phyloP scores from a whole-genome alignment of 1,140 invertebrate genomes.

The Rhynchophorus ferrugineus region DNA sequence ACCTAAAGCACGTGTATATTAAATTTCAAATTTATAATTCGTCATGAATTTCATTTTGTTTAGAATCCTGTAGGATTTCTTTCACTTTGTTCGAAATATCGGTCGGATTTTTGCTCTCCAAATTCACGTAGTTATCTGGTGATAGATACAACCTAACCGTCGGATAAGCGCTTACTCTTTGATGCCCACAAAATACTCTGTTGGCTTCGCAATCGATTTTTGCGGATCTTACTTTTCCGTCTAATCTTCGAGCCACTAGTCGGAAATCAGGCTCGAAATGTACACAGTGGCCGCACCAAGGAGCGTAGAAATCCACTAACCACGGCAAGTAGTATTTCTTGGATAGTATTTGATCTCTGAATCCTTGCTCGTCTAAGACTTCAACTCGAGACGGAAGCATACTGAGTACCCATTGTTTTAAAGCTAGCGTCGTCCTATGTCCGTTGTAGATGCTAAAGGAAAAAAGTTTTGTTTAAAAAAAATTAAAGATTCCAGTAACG shows the following conservation, averaged over 20 bases:
- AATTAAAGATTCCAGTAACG: too few relatives aligned
- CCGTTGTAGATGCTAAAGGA: conserved; percentile 53
- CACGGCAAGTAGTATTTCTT: conserved; percentile 45
- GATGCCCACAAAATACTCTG: conserved; percentile 57
- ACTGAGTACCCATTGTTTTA: conserved; percentile 53
- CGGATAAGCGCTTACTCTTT: conserved; percentile 62
- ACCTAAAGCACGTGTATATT: too few relatives aligned
- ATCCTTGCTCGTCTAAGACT: conserved; percentile 38
- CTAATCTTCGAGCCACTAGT: conserved; percentile 51
- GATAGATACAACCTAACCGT: conserved; percentile 45
- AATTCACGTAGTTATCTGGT: conserved; percentile 26
- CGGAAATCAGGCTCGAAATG: conserved; percentile 63
- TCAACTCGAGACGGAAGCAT: conserved; percentile 50
- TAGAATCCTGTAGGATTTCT: conserved; percentile 21
- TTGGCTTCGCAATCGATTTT: conserved; percentile 78
- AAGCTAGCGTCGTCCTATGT: conserved; percentile 49
- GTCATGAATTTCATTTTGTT: conserved; percentile 27
- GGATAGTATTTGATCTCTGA: conserved; percentile 41
- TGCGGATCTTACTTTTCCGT: conserved; percentile 64
- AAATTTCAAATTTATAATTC: conserved; percentile 34
- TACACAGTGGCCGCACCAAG: conserved; percentile 69
- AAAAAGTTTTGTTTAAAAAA: conserved; percentile 18
- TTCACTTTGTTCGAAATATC: conserved; percentile 31
- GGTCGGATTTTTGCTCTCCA: conserved; percentile 26
- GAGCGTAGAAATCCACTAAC: conserved; percentile 68